These are phyloP conservation scores for Dendroctonus valens DNA, from an alignment of 1,140 invertebrate genomes.

Conservation along the genomic window DNA sequence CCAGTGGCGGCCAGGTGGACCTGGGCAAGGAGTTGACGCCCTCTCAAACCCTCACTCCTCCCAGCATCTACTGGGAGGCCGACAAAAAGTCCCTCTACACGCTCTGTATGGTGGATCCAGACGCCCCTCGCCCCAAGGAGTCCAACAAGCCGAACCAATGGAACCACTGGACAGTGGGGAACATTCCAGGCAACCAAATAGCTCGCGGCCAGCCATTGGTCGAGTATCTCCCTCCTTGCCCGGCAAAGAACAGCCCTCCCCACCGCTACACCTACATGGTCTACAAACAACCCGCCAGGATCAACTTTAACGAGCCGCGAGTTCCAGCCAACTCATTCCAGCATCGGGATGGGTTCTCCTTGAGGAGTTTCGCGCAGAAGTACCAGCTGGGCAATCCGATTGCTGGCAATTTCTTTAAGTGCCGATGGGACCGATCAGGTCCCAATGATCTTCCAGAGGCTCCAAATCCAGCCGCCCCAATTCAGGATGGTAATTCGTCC, in stretches of 20 bases:
- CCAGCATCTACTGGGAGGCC: conserved; percentile 64
- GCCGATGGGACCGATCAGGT: conserved; percentile 26
- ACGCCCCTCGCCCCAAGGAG: conserved; percentile 78
- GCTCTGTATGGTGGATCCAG: conserved; percentile 82
- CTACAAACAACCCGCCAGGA: conserved; percentile 74
- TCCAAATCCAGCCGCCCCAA: conserved; percentile 9
- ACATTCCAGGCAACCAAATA: conserved; percentile 78
- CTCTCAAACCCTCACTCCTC: conserved; percentile 68
- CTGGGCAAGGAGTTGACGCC: conserved; percentile 75
- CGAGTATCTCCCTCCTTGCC: conserved; percentile 81
- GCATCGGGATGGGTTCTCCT: conserved; percentile 76
- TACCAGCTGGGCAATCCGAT: conserved; percentile 80
- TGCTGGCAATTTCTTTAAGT: conserved; percentile 78
- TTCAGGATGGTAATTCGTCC: not conserved
- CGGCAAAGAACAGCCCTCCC: conserved; percentile 74
- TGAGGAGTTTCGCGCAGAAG: conserved; percentile 78
- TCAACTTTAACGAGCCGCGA: conserved; percentile 66
- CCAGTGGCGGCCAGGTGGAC: conserved; percentile 59
- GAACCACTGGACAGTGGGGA: conserved; percentile 90
- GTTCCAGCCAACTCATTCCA: conserved; percentile 59
- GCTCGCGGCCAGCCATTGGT: conserved; percentile 64
- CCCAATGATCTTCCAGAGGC: conserved; percentile 17
- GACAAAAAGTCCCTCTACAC: conserved; percentile 68
- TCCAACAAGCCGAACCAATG: conserved; percentile 74
- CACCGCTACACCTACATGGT: conserved; percentile 88